Percentiles rank a stretch among this genome's conserved stretches.
Conservation (phyloP, 2,113 vertebrate genomes). For the Rhegmatorhina hoffmannsi region DNA sequence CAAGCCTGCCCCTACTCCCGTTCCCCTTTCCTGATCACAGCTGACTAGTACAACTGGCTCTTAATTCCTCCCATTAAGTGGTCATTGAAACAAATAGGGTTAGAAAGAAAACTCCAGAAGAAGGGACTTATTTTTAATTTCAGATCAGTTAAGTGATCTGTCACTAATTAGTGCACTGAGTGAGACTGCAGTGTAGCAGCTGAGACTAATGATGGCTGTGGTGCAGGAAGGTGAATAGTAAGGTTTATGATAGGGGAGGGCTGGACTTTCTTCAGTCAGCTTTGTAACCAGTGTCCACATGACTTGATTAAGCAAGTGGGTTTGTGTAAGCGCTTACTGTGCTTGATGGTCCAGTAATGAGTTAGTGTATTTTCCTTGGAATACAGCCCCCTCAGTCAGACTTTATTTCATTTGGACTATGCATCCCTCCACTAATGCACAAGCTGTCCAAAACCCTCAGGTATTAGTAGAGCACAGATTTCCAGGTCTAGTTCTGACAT, state of each 20-base stretch:
- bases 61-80: not conserved
- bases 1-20: fast-evolving
- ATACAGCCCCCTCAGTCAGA: not conserved
- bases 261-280: not conserved
- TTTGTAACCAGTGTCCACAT: not conserved
- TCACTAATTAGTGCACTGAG: not conserved
- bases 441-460: not conserved
- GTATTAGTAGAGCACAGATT: not conserved
- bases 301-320: not conserved
- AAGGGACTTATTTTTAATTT: not conserved
- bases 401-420: not conserved
- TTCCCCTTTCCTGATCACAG: not conserved
- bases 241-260: not conserved
- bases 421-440: not conserved
- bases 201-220: not conserved
- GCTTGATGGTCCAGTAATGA: not conserved
- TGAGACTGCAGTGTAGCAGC: not conserved
- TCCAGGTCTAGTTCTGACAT: not conserved
- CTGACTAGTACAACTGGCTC: not conserved
- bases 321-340: not conserved
- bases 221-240: not conserved
- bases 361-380: slow-evolving; percentile 33
- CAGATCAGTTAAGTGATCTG: not conserved
- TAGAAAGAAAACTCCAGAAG: not conserved
- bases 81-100: not conserved